phyloP scores from a whole-genome alignment of 2,888 invertebrate genomes.

The Eupelmus urozonus region DNA sequence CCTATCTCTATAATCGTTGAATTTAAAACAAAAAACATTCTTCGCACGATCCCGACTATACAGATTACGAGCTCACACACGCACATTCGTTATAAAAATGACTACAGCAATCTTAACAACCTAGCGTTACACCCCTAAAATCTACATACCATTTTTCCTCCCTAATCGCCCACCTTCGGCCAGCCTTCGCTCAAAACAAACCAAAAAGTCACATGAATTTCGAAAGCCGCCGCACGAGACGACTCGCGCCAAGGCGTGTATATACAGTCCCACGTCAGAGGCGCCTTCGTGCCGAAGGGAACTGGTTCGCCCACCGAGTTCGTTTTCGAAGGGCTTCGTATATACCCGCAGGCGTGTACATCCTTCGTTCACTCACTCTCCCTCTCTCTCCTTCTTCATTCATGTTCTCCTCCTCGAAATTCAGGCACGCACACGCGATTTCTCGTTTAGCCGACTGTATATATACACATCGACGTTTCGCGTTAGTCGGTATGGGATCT shows the following conservation, averaged over 20 bases:
- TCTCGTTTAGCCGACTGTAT: not conserved
- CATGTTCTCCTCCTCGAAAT: not conserved
- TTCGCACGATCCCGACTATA: too few relatives aligned
- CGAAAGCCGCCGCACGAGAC: too few relatives aligned
- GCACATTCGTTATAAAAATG: too few relatives aligned
- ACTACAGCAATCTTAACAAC: too few relatives aligned
- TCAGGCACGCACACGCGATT: not conserved
- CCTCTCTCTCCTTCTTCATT: not conserved
- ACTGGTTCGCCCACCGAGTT: conserved; percentile 71
- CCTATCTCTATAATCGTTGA: too few relatives aligned
- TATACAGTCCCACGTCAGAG: not conserved
- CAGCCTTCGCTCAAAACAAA: not conserved
- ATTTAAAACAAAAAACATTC: too few relatives aligned
- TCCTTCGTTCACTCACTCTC: not conserved
- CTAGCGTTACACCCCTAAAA: too few relatives aligned
- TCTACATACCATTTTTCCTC: too few relatives aligned
- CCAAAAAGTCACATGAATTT: not conserved
- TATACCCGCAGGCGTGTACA: conserved; percentile 2
- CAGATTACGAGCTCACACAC: too few relatives aligned
- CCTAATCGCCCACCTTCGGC: not conserved
- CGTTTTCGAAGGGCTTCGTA: conserved; percentile 1
- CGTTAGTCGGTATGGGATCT: too few relatives aligned
- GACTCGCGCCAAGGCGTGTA: too few relatives aligned
- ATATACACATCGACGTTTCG: too few relatives aligned
- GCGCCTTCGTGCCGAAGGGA: conserved; percentile 56